Conservation (phyloP, 2,888 invertebrate genomes). For the Tetrapedia diversipes region DNA sequence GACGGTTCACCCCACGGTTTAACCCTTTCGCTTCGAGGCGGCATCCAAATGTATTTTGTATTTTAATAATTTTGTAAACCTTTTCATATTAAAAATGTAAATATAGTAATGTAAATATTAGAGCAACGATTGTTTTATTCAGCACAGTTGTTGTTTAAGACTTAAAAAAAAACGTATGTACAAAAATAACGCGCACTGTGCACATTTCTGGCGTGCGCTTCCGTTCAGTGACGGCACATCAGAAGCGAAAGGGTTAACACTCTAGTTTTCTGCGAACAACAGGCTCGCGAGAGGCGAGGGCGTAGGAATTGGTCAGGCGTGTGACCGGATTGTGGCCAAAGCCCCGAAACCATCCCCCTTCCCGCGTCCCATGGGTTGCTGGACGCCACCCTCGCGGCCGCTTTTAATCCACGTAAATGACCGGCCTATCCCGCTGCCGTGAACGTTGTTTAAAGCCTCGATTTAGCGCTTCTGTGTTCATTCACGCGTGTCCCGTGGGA, state of each 20-base stretch:
- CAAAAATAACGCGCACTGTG: too few species aligned
- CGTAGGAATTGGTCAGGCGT: constrained; percentile 65
- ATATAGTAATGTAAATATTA: too few species aligned
- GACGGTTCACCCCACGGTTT: neutral
- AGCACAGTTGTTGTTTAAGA: too few species aligned
- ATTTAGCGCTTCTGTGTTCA: constrained; percentile 47
- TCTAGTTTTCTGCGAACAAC: constrained; percentile 47
- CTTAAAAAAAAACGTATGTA: too few species aligned
- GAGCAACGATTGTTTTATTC: too few species aligned
- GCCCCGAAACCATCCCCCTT: constrained; percentile 53
- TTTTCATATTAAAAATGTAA: too few species aligned
- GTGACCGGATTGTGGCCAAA: constrained; percentile 71
- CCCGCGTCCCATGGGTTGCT: constrained; percentile 32
- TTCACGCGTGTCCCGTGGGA: constrained; percentile 15
- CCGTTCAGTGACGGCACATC: too few species aligned
- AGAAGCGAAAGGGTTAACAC: constrained; percentile 26
- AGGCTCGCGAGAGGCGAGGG: constrained; percentile 22
- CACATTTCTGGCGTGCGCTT: too few species aligned
- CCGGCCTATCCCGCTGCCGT: constrained; percentile 47
- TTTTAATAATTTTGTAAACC: too few species aligned
- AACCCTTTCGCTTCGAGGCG: too few species aligned
- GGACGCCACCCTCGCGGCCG: constrained; percentile 48
- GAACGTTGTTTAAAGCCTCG: constrained; percentile 58
- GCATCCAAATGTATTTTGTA: too few species aligned
- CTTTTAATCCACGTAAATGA: constrained; percentile 70